Conservation (phyloP, 2,888 invertebrate genomes). For the Cinara cedri region DNA sequence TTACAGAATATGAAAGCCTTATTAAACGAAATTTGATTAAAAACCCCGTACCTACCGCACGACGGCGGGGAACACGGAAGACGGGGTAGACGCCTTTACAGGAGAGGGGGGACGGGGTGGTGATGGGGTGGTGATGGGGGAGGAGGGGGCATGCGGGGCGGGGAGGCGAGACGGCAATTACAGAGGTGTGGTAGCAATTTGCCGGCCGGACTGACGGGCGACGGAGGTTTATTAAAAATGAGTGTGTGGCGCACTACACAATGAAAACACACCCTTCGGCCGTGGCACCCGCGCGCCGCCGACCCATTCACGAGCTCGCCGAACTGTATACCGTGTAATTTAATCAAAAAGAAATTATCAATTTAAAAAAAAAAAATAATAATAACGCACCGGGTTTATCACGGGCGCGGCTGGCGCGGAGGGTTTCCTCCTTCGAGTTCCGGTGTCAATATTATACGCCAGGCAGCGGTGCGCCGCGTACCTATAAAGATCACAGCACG, state of each 20-base stretch:
- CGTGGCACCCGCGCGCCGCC: neutral
- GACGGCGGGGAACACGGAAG: neutral
- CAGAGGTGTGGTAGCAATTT: constrained; percentile 54
- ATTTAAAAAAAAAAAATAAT: constrained; percentile 35
- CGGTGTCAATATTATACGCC: constrained; percentile 1
- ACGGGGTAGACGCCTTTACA: constrained; percentile 6
- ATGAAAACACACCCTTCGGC: neutral
- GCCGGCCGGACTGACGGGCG: neutral
- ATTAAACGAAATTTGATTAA: constrained; percentile 33
- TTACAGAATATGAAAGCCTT: constrained; percentile 19
- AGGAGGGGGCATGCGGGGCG: too few relatives aligned
- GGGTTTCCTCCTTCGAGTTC: neutral
- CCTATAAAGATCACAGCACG: neutral
- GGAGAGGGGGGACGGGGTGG: too few relatives aligned
- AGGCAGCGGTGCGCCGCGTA: too few relatives aligned
- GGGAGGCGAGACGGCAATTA: constrained; percentile 35
- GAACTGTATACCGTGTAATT: constrained; percentile 33
- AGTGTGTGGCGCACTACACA: constrained; percentile 31
- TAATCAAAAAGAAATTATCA: constrained; percentile 54
- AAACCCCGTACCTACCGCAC: neutral
- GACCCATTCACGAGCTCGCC: neutral
- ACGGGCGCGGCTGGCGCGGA: constrained; percentile 4
- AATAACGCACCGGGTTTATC: neutral
- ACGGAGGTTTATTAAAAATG: constrained; percentile 44
- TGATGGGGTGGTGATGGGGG: too few relatives aligned